Evolutionary conservation across 2,888 invertebrate species (phyloP).

Genomic region (Tolmerus cingulatus): DNA sequence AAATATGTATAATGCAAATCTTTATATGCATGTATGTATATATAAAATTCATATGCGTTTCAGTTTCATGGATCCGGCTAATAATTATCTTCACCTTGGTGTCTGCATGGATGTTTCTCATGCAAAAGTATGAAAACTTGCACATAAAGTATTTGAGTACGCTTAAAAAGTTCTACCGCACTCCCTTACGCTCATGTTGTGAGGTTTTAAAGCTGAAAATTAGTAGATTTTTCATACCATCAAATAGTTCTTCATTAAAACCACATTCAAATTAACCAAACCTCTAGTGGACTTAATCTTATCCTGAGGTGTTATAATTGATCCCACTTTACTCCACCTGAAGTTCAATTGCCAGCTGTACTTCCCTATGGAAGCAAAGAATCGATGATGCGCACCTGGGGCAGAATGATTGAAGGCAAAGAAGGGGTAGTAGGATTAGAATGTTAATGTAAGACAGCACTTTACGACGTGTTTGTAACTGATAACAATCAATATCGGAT

Average conservation of each 20-base stretch:
- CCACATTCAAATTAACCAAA: conserved; percentile 1
- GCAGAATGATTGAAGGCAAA: not conserved
- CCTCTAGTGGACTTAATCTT: not conserved
- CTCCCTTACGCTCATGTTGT: too few relatives aligned
- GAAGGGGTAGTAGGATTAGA: not conserved
- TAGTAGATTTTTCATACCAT: not conserved
- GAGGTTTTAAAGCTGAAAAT: not conserved
- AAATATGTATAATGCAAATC: too few relatives aligned
- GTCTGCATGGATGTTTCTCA: too few relatives aligned
- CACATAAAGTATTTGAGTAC: too few relatives aligned
- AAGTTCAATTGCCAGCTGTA: not conserved
- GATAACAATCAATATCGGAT: not conserved
- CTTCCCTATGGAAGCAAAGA: not conserved
- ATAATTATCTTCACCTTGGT: too few relatives aligned
- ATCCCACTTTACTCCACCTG: not conserved
- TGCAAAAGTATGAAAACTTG: too few relatives aligned
- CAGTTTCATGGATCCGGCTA: too few relatives aligned
- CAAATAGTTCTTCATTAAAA: not conserved
- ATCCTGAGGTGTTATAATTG: conserved; percentile 2
- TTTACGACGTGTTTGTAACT: not conserved
- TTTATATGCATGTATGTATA: too few relatives aligned
- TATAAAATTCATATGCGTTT: too few relatives aligned
- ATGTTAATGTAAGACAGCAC: not conserved
- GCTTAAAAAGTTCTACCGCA: too few relatives aligned
- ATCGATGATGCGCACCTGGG: not conserved